Conservation (phyloP, 1,140 invertebrate species). For the Drosophila teissieri region DNA sequence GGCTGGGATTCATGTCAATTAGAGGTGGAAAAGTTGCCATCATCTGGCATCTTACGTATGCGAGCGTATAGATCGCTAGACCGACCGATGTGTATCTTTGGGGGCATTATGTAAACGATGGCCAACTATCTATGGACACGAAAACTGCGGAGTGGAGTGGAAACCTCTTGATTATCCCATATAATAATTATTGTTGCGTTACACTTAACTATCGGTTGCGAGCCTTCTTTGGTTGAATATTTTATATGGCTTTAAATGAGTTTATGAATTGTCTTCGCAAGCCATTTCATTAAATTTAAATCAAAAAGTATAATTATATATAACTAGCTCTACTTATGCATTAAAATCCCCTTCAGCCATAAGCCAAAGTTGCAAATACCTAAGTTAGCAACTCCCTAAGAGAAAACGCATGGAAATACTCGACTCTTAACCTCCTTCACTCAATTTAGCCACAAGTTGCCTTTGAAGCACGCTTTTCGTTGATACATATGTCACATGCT, state of each 20-base stretch:
- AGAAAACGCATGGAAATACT: conserved; percentile 6
- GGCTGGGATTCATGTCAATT: conserved; percentile 41
- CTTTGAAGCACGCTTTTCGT: conserved; percentile 9
- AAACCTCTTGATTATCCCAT: conserved; percentile 32
- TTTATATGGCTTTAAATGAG: background rate
- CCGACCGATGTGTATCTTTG: conserved; percentile 31
- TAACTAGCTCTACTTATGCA: background rate
- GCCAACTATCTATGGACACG: conserved; percentile 20
- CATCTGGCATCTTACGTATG: conserved; percentile 44
- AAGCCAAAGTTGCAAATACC: background rate
- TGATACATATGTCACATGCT: conserved; percentile 23
- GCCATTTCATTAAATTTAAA: background rate
- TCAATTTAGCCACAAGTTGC: conserved; percentile 9
- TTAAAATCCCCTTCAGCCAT: background rate
- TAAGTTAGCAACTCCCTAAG: background rate
- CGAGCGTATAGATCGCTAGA: conserved; percentile 40
- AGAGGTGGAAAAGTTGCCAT: conserved; percentile 44
- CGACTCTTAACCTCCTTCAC: conserved; percentile 11
- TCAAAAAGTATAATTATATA: background rate
- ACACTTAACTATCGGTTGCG: conserved; percentile 13
- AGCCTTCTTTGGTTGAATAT: background rate
- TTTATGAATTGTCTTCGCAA: background rate
- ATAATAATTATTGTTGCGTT: conserved; percentile 28
- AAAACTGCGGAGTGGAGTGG: conserved; percentile 15
- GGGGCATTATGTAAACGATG: conserved; percentile 41